A percentile compares a stretch with the other conserved stretches of the same genome.
phyloP scores from a whole-genome alignment of 2,888 invertebrate species.

The Eupsilia transversa region DNA sequence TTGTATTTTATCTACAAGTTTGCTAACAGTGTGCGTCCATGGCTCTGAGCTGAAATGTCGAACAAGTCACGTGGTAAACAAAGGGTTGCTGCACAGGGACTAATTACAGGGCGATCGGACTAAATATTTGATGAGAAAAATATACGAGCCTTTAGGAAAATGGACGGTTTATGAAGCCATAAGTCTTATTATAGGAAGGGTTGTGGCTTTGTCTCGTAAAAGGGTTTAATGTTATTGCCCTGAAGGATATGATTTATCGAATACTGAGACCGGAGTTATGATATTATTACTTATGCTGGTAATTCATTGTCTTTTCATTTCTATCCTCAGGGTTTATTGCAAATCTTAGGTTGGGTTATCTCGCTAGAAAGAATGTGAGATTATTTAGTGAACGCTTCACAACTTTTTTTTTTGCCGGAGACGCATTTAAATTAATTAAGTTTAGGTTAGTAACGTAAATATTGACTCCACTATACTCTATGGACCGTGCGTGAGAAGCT shows the following conservation, averaged over 20 bases:
- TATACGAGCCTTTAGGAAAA: conserved; percentile 45
- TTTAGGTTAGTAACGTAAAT: too few species aligned
- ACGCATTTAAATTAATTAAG: too few species aligned
- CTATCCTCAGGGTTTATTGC: not conserved
- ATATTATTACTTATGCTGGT: conserved; percentile 23
- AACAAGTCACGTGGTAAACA: conserved; percentile 62
- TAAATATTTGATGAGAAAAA: conserved; percentile 67
- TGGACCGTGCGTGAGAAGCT: too few species aligned
- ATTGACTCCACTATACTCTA: too few species aligned
- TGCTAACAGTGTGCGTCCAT: conserved; percentile 52
- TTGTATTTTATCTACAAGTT: conserved; percentile 53
- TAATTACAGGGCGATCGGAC: conserved; percentile 61
- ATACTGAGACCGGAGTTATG: conserved; percentile 9
- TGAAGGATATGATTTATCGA: conserved; percentile 30
- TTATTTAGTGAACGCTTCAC: too few species aligned
- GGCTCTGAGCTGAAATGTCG: conserved; percentile 65
- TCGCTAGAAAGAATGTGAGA: too few species aligned
- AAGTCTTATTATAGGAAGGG: conserved; percentile 43
- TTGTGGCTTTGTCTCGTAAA: conserved; percentile 41
- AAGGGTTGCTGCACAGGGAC: conserved; percentile 64
- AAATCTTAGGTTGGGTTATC: not conserved
- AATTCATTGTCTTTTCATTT: not conserved
- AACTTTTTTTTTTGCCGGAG: too few species aligned
- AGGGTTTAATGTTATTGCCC: conserved; percentile 40
- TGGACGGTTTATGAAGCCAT: conserved; percentile 45